Evolutionary conservation across 1,140 invertebrate genomes (phyloP).

Genomic region (Zaprionus ghesquierei): DNA sequence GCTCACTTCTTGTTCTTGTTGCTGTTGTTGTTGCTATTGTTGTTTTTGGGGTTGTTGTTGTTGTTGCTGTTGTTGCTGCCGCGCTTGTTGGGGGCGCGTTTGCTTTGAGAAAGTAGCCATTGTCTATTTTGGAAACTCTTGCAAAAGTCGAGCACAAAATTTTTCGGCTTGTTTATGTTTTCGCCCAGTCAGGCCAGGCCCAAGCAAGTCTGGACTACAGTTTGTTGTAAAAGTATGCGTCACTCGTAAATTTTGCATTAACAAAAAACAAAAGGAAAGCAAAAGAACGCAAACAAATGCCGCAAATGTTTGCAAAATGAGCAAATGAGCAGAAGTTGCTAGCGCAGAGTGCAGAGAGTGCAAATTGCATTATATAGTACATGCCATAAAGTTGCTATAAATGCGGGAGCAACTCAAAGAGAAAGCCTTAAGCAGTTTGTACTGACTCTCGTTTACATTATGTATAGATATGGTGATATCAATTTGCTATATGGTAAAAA

Average conservation of each 20-base stretch:
- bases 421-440: background rate
- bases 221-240: conserved; percentile 20
- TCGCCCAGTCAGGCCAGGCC: conserved; percentile 14
- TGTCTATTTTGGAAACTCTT: conserved; percentile 73
- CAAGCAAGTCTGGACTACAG: conserved; percentile 21
- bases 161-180: conserved; percentile 44
- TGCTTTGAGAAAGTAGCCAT: conserved; percentile 44
- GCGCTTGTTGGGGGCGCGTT: conserved; percentile 43
- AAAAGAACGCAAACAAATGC: background rate
- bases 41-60: background rate
- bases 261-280: background rate
- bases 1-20: conserved; percentile 2
- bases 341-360: background rate
- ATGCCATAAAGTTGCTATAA: background rate
- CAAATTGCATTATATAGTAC: background rate
- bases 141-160: conserved; percentile 29
- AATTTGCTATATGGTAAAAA: background rate
- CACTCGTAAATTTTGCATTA: conserved; percentile 1
- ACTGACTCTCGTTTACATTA: background rate
- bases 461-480: background rate
- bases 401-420: background rate
- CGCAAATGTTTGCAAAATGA: background rate
- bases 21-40: background rate
- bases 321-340: background rate
- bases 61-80: conserved; percentile 19